Base-by-base conservation (phyloP, 2,113 vertebrate genomes). In the Anser brachyrhynchus region DNA sequence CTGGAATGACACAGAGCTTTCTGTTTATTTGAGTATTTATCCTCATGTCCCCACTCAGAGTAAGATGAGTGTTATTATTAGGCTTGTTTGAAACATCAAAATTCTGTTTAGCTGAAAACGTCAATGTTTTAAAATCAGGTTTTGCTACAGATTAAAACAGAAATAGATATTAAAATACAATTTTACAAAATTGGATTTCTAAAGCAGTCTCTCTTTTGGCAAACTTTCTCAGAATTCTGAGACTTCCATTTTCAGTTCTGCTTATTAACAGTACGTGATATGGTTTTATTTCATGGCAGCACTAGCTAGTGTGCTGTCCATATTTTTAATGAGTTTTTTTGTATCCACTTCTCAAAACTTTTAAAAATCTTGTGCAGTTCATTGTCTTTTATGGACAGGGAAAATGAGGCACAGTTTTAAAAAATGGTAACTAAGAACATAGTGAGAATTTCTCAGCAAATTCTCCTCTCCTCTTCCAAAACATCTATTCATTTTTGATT, bases 261-360 rank as follows among this genome's bases (percentile, higher is more conserved):
- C 4, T 55, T 51, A 3, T 54, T 75, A 18, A 12, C 70, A 12
- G 11, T 31, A 5, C 13, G 6, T 4, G 8, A 74, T 9, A 14
- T 49, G 23, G 1, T 35, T 72, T 65, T 65, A 52, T 83, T 91
- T 52, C 3, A 17, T 41, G 23, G 23, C 8, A 84, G 31, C 16
- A 90, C 44, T 84, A 71, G 93, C 81, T 64, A 74, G 5, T 7
- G 22, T 52, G n/a, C 52, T 71, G n/a, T 20, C n/a, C 4, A 2
- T 37, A 46, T 46, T 90, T 95, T 86, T 71, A 74, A 93, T 55
- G 52, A 75, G 14, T 89, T 59, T 44, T 44, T 71, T 59, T 37
- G 44, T 44, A 33, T 2, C 6, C 11, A n/a, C 9, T 2, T 6
- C 80, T 59, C 31, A 23, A 54, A 89, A 46, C 23, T 37, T 67